Percentiles rank a stretch among this genome's conserved stretches.
These are phyloP conservation scores for Hypena proboscidalis DNA, from an alignment of 2,888 invertebrate genomes.

Conservation along the genomic window DNA sequence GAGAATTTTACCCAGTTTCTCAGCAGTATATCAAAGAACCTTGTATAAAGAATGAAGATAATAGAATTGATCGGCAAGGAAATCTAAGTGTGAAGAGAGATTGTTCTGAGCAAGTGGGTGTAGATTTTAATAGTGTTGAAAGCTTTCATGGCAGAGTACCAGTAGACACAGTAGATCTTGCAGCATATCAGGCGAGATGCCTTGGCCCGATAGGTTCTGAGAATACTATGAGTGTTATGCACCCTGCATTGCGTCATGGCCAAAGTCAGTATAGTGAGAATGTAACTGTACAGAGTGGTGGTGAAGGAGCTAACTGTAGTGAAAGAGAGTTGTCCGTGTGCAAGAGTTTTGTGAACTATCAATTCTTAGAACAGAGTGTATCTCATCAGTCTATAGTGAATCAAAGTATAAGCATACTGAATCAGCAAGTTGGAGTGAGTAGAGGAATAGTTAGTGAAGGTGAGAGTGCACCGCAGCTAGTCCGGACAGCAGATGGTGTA, in stretches of 20 bases:
- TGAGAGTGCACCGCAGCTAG: slow-evolving; percentile 70
- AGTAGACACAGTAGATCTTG: slow-evolving; percentile 58
- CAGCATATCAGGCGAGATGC: slow-evolving; percentile 70
- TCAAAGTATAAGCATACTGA: slow-evolving; percentile 82
- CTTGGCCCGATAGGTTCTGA: slow-evolving; percentile 53
- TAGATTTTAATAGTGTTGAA: slow-evolving; percentile 63
- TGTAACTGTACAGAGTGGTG: slow-evolving; percentile 65
- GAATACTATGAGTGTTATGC: slow-evolving; percentile 68
- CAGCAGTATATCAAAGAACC: slow-evolving; percentile 66
- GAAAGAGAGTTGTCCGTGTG: slow-evolving; percentile 70
- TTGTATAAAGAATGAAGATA: slow-evolving; percentile 59
- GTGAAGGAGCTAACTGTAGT: slow-evolving; percentile 65
- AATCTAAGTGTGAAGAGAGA: slow-evolving; percentile 59
- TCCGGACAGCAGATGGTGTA: slow-evolving; percentile 78
- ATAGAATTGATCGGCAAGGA: slow-evolving; percentile 48
- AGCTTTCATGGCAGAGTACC: slow-evolving; percentile 63
- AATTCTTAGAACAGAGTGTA: slow-evolving; percentile 82
- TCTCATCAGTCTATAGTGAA: slow-evolving; percentile 82
- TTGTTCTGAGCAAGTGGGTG: slow-evolving; percentile 52
- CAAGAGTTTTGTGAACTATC: slow-evolving; percentile 81
- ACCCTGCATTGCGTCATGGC: slow-evolving; percentile 60
- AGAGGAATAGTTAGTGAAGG: slow-evolving; percentile 68
- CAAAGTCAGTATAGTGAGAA: slow-evolving; percentile 72
- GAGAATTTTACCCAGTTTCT: slow-evolving; percentile 60
- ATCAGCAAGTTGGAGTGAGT: slow-evolving; percentile 80